phyloP scores from a whole-genome alignment of 2,888 invertebrate species.

The Ornithoptera alexandrae region DNA sequence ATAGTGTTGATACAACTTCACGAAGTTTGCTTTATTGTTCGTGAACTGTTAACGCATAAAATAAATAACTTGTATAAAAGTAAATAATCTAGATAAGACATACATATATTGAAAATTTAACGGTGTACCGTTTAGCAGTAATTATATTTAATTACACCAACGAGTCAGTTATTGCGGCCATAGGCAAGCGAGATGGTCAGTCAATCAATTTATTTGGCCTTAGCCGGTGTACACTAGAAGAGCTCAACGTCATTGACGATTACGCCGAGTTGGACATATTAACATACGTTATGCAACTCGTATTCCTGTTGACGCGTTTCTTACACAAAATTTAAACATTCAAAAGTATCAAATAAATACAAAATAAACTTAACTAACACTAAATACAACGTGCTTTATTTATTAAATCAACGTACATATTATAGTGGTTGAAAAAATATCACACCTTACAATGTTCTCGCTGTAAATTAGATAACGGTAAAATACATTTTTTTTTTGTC shows the following conservation, averaged over 20 bases:
- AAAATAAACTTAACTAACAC: neutral
- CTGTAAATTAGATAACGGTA: no score
- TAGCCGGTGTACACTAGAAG: conserved; percentile 33
- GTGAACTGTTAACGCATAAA: neutral
- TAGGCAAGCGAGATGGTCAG: conserved; percentile 37
- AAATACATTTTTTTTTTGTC: no score
- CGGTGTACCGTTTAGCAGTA: neutral
- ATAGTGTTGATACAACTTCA: neutral
- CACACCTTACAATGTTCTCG: no score
- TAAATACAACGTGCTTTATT: no score
- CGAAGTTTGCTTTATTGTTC: neutral
- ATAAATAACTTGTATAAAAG: no score
- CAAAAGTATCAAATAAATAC: neutral
- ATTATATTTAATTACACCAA: conserved; percentile 40
- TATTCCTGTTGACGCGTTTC: neutral
- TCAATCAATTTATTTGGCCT: conserved; percentile 50
- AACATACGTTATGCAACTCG: conserved; percentile 7
- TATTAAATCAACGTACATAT: no score
- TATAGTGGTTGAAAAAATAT: no score
- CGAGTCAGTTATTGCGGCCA: conserved; percentile 48
- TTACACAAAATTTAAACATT: neutral
- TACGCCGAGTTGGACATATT: conserved; percentile 6
- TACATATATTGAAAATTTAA: neutral
- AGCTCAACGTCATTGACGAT: conserved; percentile 13
- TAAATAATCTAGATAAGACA: neutral